Conservation (phyloP, 2,888 invertebrate species). For the Xanthia togata region DNA sequence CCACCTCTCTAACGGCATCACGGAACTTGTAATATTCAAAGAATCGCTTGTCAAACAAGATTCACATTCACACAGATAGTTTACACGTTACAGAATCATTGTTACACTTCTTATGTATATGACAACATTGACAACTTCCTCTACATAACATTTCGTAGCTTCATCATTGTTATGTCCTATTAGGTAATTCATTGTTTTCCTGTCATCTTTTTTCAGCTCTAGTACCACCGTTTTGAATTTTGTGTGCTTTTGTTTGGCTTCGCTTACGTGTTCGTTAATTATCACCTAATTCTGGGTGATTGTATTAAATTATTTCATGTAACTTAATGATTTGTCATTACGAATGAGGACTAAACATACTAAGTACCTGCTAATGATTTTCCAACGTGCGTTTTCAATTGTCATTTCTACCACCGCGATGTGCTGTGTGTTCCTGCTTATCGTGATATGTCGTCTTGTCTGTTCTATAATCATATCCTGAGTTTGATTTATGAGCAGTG, state of each 20-base stretch:
- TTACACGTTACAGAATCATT: conserved; percentile 55
- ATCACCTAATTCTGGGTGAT: neutral
- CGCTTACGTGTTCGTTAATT: conserved; percentile 29
- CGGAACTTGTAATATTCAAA: conserved; percentile 46
- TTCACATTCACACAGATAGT: conserved; percentile 55
- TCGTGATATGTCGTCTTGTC: conserved; percentile 2
- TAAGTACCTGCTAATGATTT: neutral
- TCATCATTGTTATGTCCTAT: conserved; percentile 59
- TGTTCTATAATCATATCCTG: neutral
- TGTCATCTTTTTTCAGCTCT: conserved; percentile 34
- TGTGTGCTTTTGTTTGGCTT: conserved; percentile 48
- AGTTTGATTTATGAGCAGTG: neutral
- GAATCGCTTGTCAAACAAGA: conserved; percentile 48
- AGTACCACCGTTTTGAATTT: conserved; percentile 32
- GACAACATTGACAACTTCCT: conserved; percentile 60
- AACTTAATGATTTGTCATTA: neutral
- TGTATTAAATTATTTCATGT: conserved; percentile 7
- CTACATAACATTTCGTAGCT: conserved; percentile 57
- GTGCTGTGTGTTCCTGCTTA: neutral
- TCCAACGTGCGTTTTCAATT: neutral
- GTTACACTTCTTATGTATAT: conserved; percentile 61
- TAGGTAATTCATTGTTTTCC: conserved; percentile 64
- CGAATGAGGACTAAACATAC: neutral
- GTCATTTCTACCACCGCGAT: neutral
- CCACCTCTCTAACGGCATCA: conserved; percentile 2